phyloP scores from a whole-genome alignment of 2,888 invertebrate genomes.

The Apamea epomidion region DNA sequence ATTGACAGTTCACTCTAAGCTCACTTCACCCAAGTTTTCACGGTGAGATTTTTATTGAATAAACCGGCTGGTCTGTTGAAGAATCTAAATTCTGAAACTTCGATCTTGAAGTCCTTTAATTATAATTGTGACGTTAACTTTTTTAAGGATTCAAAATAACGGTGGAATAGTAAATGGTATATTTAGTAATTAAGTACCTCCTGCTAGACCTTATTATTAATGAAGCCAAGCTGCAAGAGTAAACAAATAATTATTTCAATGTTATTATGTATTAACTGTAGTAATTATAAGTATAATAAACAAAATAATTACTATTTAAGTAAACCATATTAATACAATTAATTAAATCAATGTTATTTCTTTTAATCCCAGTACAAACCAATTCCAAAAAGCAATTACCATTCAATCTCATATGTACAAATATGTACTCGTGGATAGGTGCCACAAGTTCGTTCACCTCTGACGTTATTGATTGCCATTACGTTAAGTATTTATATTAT shows the following conservation, averaged over 20 bases:
- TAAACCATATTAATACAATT: slow-evolving; percentile 1
- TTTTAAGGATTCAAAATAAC: not conserved
- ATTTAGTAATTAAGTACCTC: not conserved
- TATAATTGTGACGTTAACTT: too few species aligned
- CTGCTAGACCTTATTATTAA: not conserved
- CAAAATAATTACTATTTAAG: not conserved
- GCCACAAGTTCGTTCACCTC: slow-evolving; percentile 41
- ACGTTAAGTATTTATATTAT: slow-evolving; percentile 38
- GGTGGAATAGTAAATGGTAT: not conserved
- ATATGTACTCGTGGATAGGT: slow-evolving; percentile 5
- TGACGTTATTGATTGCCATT: slow-evolving; percentile 37
- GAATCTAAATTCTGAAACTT: not conserved
- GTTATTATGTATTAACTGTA: not conserved
- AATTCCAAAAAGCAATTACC: slow-evolving; percentile 35
- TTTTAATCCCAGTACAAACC: slow-evolving; percentile 16
- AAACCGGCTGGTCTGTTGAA: not conserved
- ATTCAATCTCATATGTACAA: slow-evolving; percentile 32
- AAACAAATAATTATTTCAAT: not conserved
- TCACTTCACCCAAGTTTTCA: too few species aligned
- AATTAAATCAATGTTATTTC: slow-evolving; percentile 8
- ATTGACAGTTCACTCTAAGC: too few species aligned
- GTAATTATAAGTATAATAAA: slow-evolving; percentile 2
- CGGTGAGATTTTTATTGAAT: too few species aligned
- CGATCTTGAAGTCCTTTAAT: not conserved
- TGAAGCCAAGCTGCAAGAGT: not conserved